These are phyloP conservation scores for Sebastes alutus DNA, from an alignment of 2,797 vertebrate genomes.

Conservation along the genomic window DNA sequence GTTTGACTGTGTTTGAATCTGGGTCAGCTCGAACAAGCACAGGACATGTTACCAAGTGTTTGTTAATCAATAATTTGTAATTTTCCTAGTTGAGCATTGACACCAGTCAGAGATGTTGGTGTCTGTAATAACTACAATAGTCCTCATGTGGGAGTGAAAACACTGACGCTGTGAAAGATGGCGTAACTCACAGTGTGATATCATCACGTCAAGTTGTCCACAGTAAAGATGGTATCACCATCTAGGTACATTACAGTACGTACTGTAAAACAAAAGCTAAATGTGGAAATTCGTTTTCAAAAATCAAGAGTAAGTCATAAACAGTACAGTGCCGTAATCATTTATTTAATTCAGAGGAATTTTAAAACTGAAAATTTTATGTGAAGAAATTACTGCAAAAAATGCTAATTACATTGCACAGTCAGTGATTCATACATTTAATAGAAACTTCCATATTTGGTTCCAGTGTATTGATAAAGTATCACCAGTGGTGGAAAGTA, in stretches of 20 bases:
- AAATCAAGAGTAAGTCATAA: neutral
- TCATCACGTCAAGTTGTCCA: neutral
- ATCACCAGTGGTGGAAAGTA: neutral
- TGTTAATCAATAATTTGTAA: neutral
- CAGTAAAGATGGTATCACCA: neutral
- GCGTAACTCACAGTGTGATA: neutral
- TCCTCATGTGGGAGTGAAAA: neutral
- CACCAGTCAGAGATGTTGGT: neutral
- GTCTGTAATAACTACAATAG: neutral
- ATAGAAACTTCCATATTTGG: neutral
- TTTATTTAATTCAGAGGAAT: neutral
- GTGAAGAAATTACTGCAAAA: neutral
- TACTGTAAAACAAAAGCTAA: neutral
- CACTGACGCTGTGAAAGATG: neutral
- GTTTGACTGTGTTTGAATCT: conserved; percentile 4
- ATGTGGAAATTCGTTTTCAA: neutral
- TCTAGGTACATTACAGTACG: neutral
- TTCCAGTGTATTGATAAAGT: neutral
- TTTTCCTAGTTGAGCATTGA: neutral
- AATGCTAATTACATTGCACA: neutral
- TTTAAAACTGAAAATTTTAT: neutral
- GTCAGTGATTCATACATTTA: neutral
- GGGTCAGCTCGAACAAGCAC: neutral
- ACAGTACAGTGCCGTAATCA: neutral
- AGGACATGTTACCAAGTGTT: neutral